These are phyloP conservation scores for Archivesica marissinica DNA, from an alignment of 1,140 invertebrate species.

Conservation along the genomic window DNA sequence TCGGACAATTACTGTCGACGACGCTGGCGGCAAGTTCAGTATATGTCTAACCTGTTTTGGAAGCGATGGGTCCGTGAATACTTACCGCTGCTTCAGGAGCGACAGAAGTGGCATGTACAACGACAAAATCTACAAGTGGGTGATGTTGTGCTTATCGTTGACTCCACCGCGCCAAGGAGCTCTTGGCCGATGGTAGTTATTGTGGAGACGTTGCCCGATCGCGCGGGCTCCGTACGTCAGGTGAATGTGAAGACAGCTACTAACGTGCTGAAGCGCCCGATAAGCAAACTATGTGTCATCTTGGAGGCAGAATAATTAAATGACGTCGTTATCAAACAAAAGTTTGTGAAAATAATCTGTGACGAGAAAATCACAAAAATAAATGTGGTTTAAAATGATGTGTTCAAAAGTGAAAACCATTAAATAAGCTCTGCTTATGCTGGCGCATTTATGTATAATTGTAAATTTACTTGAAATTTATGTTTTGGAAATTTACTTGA, in stretches of 20 bases:
- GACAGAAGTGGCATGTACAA: not conserved
- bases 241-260: not conserved
- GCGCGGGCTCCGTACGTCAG: constrained; percentile 38
- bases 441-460: too few species aligned
- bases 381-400: too few species aligned
- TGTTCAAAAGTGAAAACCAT: too few species aligned
- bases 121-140: constrained; percentile 58
- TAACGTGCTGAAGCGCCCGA: constrained; percentile 34
- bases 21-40: constrained; percentile 58
- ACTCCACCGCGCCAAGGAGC: constrained; percentile 62
- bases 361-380: too few species aligned
- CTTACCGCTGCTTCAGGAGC: not conserved
- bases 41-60: constrained; percentile 34
- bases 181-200: constrained; percentile 45
- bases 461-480: too few species aligned
- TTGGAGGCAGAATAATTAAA: constrained; percentile 44
- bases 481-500: too few species aligned
- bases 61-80: not conserved
- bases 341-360: too few species aligned
- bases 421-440: too few species aligned
- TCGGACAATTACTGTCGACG: constrained; percentile 35
- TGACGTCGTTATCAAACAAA: too few species aligned
- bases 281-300: constrained; percentile 61
- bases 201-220: not conserved
- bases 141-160: constrained; percentile 69